Conservation (phyloP, 2,113 vertebrate species). For the Ameiurus melas region DNA sequence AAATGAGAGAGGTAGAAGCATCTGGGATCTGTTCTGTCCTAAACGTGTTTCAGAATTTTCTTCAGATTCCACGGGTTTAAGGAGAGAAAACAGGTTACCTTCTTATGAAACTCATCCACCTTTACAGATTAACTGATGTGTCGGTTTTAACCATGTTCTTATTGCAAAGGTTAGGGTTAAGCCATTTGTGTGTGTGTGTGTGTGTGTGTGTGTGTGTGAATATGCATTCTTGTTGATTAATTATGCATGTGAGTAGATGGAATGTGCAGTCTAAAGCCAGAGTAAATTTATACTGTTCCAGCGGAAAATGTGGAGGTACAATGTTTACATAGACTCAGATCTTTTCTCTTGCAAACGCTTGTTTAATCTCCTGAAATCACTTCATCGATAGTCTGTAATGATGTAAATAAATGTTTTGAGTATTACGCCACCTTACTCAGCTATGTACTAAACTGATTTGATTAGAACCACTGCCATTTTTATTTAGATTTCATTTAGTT, state of each 20-base stretch:
- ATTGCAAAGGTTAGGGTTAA: neutral
- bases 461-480: too few species aligned
- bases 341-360: too few species aligned
- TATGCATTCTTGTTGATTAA: neutral
- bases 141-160: neutral
- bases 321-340: neutral
- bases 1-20: neutral
- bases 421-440: too few species aligned
- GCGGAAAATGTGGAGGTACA: neutral
- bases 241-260: conserved; percentile 5
- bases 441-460: too few species aligned
- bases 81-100: neutral
- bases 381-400: too few species aligned
- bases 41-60: neutral
- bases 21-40: neutral
- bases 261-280: neutral
- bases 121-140: neutral
- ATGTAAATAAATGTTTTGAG: too few species aligned
- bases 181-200: too few species aligned
- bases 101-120: neutral
- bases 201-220: neutral
- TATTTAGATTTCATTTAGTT: too few species aligned
- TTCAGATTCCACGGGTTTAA: neutral
- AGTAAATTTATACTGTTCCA: conserved; percentile 42
- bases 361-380: too few species aligned